A percentile compares a stretch with the other conserved stretches of the same genome.
These are phyloP conservation scores for Trematomus bernacchii DNA, from an alignment of 2,797 vertebrate genomes.

Conservation along the genomic window DNA sequence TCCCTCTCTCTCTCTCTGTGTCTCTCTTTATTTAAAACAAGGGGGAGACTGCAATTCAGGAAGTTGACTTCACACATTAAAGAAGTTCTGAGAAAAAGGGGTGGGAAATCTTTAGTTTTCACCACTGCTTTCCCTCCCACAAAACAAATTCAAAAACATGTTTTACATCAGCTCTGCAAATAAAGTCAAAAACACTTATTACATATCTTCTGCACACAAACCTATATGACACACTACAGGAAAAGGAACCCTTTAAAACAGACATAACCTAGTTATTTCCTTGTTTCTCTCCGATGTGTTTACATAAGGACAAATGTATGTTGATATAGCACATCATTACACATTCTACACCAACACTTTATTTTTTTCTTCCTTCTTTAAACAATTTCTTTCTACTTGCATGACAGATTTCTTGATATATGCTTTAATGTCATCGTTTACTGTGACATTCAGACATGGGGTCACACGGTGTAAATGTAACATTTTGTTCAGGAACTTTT, in stretches of 20 bases:
- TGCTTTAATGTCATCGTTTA: too few relatives aligned
- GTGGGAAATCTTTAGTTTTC: not conserved
- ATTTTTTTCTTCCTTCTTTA: not conserved
- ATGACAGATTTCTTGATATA: not conserved
- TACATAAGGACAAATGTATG: not conserved
- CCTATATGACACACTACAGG: too few relatives aligned
- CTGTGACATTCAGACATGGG: not conserved
- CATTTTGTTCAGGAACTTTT: not conserved
- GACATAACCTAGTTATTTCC: too few relatives aligned
- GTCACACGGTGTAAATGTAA: not conserved
- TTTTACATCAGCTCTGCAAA: not conserved
- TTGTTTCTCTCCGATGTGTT: too few relatives aligned
- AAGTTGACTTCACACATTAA: constrained; percentile 67
- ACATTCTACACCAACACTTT: not conserved
- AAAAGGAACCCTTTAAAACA: too few relatives aligned
- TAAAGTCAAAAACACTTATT: too few relatives aligned
- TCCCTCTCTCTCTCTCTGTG: constrained; percentile 29
- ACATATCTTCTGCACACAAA: too few relatives aligned
- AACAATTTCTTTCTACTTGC: not conserved
- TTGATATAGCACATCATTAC: not conserved
- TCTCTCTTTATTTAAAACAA: constrained; percentile 23
- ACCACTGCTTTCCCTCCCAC: not conserved
- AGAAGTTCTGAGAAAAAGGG: constrained; percentile 23
- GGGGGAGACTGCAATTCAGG: constrained; percentile 60
- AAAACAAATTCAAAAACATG: not conserved